phyloP scores from a whole-genome alignment of 2,797 vertebrate genomes.

The Smutsia temminckii region DNA sequence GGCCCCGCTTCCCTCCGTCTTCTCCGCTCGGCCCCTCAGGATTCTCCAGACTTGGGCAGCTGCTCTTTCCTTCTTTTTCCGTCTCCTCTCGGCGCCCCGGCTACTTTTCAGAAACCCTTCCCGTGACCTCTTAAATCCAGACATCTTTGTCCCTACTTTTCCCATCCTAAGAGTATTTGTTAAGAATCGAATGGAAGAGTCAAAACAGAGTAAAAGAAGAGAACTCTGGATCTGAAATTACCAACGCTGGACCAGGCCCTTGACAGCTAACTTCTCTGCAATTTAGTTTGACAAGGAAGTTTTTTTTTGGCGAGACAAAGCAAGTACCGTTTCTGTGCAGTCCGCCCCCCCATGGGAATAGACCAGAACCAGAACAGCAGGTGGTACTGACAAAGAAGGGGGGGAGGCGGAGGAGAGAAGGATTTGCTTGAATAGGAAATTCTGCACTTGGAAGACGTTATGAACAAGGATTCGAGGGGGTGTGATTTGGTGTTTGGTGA shows the following conservation, averaged over 20 bases:
- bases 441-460: not conserved
- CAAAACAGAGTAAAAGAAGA: not conserved
- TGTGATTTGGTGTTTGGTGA: not conserved
- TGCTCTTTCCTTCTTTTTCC: not conserved
- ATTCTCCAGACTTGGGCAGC: not conserved
- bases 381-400: not conserved
- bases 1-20: not conserved
- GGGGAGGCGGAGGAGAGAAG: not conserved
- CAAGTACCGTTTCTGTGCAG: not conserved
- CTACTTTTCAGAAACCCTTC: not conserved
- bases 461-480: not conserved
- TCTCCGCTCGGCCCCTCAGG: not conserved
- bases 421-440: not conserved
- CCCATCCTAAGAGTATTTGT: not conserved
- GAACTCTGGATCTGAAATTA: not conserved
- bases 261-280: not conserved
- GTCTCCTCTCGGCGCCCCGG: not conserved
- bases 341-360: not conserved
- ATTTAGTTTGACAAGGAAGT: not conserved
- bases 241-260: not conserved
- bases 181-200: not conserved
- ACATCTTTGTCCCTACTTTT: not conserved
- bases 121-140: not conserved
- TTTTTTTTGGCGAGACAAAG: not conserved
- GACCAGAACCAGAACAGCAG: not conserved